Conservation (phyloP, 2,888 invertebrate species). For the Hofmannophila pseudospretella region DNA sequence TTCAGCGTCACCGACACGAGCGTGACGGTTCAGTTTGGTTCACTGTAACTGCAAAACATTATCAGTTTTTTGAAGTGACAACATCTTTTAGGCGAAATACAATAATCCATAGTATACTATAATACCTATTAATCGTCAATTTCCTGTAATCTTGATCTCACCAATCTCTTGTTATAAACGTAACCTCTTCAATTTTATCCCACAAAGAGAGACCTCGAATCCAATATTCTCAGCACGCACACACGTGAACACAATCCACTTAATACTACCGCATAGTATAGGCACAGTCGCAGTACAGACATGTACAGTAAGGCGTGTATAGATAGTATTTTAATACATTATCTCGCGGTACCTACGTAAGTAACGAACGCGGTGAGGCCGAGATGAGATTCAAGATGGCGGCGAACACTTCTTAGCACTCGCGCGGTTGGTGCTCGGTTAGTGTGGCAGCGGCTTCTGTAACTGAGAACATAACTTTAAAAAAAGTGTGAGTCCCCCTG, state of each 20-base stretch:
- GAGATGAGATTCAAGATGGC: slow-evolving; percentile 75
- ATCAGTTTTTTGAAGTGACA: too few relatives aligned
- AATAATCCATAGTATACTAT: too few relatives aligned
- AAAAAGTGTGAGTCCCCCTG: not conserved
- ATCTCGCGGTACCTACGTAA: slow-evolving; percentile 57
- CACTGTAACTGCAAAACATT: too few relatives aligned
- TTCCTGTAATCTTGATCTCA: too few relatives aligned
- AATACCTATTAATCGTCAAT: too few relatives aligned
- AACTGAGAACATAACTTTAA: not conserved
- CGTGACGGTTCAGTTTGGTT: too few relatives aligned
- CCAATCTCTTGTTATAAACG: too few relatives aligned
- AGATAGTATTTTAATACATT: slow-evolving; percentile 58
- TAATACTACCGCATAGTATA: not conserved
- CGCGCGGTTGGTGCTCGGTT: slow-evolving; percentile 28
- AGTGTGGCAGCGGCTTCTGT: slow-evolving; percentile 29
- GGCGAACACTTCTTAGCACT: slow-evolving; percentile 65
- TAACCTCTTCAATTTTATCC: not conserved
- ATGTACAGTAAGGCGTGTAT: slow-evolving; percentile 2
- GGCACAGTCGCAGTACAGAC: not conserved
- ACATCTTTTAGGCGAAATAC: too few relatives aligned
- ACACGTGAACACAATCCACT: not conserved
- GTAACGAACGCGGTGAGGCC: slow-evolving; percentile 42
- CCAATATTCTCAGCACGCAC: not conserved
- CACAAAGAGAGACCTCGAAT: not conserved
- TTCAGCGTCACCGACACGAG: too few relatives aligned